Evolutionary conservation across 2,888 invertebrate species (phyloP), one percentile per base, ranked within the genome.

Genomic region (Xestobium rufovillosum): DNA sequence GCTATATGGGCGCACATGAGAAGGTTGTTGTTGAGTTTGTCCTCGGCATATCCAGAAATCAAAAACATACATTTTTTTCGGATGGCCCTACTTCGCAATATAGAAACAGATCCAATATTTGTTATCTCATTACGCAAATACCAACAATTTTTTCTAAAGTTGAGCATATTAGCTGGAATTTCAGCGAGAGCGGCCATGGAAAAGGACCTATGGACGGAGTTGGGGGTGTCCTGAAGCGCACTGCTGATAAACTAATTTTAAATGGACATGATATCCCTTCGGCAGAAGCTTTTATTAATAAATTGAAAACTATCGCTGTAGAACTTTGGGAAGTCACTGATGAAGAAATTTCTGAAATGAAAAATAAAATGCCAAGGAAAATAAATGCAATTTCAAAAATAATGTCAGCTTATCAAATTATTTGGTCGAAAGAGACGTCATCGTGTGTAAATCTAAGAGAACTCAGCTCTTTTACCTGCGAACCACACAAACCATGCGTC

Each of bases 1-100:
- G 44, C 47, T 13, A 33, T 48, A 41, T 48, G 45, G 44, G 42
- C 31, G 34, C 46, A 48, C 36, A 35, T 48, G 48, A 44, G 46
- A 44, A 38, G 44, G 27, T 37, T 42, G n/a, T 19, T 44, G 37
- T 25, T n/a, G 30, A 44, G 23, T 44, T 45, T 47, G n/a, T n/a
- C n/a, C 9, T 31, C 44, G 28, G 33, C 28, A 38, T 39, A 41
- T 26, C 36, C 14, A 28, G 15, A 39, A 17, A 34, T 48, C 32
- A 15, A 42, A 38, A 48, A 40, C 6, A 32, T 45, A 19, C 37
- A 47, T n/a, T n/a, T n/a, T n/a, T n/a, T n/a, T n/a, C n/a, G n/a
- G n/a, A n/a, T n/a, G n/a, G n/a, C n/a, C n/a, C n/a, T n/a, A n/a
- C n/a, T n/a, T n/a, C n/a, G n/a, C n/a, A n/a, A n/a, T n/a, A n/a